A percentile compares a stretch with the other conserved stretches of the same genome.
Conservation (phyloP, 1,140 invertebrate genomes). For the Drosophila quadrilineata region DNA sequence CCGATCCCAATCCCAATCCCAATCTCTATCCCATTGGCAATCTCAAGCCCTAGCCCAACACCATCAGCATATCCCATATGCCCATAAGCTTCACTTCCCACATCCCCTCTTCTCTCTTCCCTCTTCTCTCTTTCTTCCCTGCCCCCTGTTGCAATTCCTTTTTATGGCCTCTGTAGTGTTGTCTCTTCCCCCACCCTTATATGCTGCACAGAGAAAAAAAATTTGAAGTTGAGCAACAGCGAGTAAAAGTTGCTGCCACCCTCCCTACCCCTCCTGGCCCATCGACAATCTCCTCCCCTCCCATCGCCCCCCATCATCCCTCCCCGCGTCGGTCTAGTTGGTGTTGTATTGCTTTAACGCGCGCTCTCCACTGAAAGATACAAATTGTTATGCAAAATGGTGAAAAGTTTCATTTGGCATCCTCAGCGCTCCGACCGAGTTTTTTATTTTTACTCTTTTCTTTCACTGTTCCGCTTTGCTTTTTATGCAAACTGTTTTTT, state of each 20-base stretch:
- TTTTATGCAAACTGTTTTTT: conserved; percentile 58
- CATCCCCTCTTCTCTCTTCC: no score
- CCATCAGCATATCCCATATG: conserved; percentile 26
- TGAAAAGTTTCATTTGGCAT: conserved; percentile 76
- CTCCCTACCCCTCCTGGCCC: no score
- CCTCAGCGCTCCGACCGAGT: conserved; percentile 47
- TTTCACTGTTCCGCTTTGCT: conserved; percentile 37
- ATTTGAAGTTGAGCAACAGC: conserved; percentile 71
- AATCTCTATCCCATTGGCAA: conserved; percentile 7
- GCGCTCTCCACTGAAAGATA: conserved; percentile 78
- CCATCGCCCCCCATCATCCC: no score
- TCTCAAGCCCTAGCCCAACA: conserved; percentile 32
- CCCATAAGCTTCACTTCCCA: no score
- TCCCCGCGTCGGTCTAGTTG: no score
- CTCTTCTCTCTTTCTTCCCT: no score
- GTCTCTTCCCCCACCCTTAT: not conserved
- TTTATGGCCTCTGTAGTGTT: conserved; percentile 46
- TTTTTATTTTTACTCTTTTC: conserved; percentile 25
- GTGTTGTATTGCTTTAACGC: conserved; percentile 71
- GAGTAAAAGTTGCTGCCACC: conserved; percentile 77
- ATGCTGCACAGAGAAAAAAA: conserved; percentile 25
- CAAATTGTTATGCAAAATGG: conserved; percentile 80
- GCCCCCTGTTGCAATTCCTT: conserved; percentile 42
- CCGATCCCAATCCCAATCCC: not conserved
- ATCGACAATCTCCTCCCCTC: no score